Conservation (phyloP, 2,888 invertebrate species). For the Anagyrus pseudococci region DNA sequence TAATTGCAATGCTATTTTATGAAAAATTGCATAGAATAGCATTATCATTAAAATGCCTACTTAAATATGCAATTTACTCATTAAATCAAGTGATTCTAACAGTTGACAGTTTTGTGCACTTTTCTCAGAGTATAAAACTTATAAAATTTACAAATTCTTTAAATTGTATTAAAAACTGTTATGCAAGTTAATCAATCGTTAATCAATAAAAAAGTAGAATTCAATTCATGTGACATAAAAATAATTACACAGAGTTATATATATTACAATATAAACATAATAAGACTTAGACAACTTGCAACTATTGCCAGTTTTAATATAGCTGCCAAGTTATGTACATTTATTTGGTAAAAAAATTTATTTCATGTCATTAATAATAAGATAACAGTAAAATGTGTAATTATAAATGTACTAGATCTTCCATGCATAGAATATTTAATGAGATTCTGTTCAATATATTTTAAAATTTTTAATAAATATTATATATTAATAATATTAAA, state of each 20-base stretch:
- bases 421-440: conserved; percentile 6
- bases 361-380: conserved; percentile 10
- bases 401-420: conserved; percentile 12
- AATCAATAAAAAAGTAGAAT: conserved; percentile 5
- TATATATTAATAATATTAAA: conserved; percentile 50
- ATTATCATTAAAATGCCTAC: neutral
- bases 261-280: no score
- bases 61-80: neutral
- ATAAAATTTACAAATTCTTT: neutral
- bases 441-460: conserved; percentile 20
- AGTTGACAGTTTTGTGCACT: neutral
- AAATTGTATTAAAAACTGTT: neutral
- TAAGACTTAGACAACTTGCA: conserved; percentile 26
- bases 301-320: conserved; percentile 1
- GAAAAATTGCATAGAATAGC: neutral
- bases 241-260: no score
- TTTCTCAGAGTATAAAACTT: neutral
- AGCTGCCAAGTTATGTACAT: no score
- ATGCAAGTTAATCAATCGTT: neutral
- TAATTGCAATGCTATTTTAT: neutral
- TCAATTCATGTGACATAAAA: no score
- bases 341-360: conserved; percentile 25
- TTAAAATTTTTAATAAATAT: conserved; percentile 32
- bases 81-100: neutral
- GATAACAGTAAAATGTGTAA: conserved; percentile 14